Conservation (phyloP, 2,888 invertebrate genomes). For the Tridacna crocea region DNA sequence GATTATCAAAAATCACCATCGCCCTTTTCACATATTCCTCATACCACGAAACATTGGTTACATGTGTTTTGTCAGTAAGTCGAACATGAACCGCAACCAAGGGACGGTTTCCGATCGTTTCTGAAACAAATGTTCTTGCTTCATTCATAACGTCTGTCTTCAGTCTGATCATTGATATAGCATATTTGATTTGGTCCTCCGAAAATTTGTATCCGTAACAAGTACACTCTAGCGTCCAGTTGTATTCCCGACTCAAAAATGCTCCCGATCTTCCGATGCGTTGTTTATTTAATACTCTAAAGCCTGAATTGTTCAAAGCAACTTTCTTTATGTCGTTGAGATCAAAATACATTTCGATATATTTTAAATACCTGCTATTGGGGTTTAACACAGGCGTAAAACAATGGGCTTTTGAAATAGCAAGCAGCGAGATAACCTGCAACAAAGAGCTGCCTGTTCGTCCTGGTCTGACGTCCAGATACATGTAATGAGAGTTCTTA, state of each 20-base stretch:
- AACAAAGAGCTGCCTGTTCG: no score
- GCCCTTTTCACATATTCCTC: background rate
- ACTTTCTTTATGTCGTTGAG: background rate
- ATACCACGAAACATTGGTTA: background rate
- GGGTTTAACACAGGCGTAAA: no score
- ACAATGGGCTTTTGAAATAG: no score
- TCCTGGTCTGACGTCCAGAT: no score
- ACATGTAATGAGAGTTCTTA: no score
- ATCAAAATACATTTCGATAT: background rate
- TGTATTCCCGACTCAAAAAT: background rate
- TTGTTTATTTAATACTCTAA: background rate
- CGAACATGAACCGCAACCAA: background rate
- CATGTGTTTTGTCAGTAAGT: background rate
- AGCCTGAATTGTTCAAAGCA: background rate
- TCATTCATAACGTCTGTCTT: background rate
- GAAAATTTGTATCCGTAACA: background rate
- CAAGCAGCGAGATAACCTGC: no score
- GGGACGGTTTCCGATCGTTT: background rate
- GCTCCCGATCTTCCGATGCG: no score
- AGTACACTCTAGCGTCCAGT: background rate
- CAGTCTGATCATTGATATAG: background rate
- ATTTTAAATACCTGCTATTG: background rate
- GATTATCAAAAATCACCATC: background rate
- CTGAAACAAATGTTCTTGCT: background rate
- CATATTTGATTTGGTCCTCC: background rate